Evolutionary conservation across 2,888 invertebrate species (phyloP).

Genomic region (Philereme transversata): DNA sequence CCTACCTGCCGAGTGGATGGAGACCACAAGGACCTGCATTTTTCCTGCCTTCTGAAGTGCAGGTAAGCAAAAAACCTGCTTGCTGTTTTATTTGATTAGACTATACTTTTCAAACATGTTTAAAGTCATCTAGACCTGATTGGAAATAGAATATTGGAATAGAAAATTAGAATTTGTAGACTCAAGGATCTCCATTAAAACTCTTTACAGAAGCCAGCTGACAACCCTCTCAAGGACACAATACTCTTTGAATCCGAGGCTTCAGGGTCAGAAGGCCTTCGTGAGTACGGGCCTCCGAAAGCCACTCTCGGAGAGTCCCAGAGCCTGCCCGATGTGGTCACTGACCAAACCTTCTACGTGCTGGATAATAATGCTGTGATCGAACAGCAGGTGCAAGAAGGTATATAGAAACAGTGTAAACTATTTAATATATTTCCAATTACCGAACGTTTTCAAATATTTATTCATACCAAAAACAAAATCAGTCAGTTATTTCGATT

Average conservation of each 20-base stretch:
- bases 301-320: conserved; percentile 11
- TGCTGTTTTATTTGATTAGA: too few relatives aligned
- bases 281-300: conserved; percentile 78
- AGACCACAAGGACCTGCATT: conserved; percentile 71
- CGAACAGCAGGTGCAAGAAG: conserved; percentile 37
- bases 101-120: too few relatives aligned
- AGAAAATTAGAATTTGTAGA: too few relatives aligned
- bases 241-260: conserved; percentile 69
- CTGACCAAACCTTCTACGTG: conserved; percentile 58
- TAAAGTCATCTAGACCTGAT: too few relatives aligned
- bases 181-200: too few relatives aligned
- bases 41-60: conserved; percentile 63
- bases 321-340: conserved; percentile 58
- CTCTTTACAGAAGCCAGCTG: conserved; percentile 63
- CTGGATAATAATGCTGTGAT: conserved; percentile 39
- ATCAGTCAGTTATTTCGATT: too few relatives aligned
- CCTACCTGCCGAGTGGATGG: conserved; percentile 77
- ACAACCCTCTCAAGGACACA: conserved; percentile 68
- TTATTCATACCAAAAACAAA: too few relatives aligned
- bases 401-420: conserved; percentile 27
- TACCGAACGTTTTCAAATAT: too few relatives aligned
- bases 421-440: too few relatives aligned
- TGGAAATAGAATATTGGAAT: too few relatives aligned
- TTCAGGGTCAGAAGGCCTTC: conserved; percentile 76
- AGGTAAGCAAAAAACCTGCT: conserved; percentile 44